Evolutionary conservation across 1,140 invertebrate species (phyloP).

Genomic region (Neodiprion lecontei): DNA sequence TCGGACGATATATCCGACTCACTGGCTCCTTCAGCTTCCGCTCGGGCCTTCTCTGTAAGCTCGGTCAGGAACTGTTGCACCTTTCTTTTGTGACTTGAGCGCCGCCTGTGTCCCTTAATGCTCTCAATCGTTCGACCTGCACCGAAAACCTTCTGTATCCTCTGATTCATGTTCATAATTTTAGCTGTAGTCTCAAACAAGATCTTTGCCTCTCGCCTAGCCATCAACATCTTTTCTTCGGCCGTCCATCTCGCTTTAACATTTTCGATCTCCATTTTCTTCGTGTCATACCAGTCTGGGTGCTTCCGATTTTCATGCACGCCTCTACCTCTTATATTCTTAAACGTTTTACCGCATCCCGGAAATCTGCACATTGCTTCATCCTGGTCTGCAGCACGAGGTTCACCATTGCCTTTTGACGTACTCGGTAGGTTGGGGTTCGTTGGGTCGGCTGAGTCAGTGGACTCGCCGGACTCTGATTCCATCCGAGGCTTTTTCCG

Average conservation of each 20-base stretch:
- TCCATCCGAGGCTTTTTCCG: background rate
- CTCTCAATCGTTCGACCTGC: slow-evolving; percentile 23
- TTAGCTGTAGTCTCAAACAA: background rate
- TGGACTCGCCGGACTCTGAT: background rate
- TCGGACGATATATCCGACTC: background rate
- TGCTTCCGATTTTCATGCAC: too few species aligned
- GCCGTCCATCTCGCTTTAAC: slow-evolving; percentile 16
- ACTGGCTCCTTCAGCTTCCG: background rate
- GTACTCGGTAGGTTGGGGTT: background rate
- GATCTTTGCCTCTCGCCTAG: slow-evolving; percentile 23
- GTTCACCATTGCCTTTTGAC: background rate
- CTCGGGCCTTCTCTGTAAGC: background rate
- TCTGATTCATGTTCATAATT: slow-evolving; percentile 8
- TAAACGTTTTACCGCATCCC: too few species aligned
- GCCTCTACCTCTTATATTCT: too few species aligned
- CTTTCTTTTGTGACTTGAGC: background rate
- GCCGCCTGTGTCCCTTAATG: slow-evolving; percentile 25
- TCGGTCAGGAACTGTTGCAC: background rate
- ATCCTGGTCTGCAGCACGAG: background rate
- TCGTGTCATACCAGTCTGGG: background rate
- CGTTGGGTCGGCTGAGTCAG: background rate
- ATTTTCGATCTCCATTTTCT: background rate
- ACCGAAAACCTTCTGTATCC: slow-evolving; percentile 8
- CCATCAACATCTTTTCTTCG: slow-evolving; percentile 24
- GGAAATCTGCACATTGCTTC: too few species aligned